Percentiles rank a stretch among this genome's conserved stretches.
Conservation (phyloP, 2,113 vertebrate genomes). For the Eira barbara region DNA sequence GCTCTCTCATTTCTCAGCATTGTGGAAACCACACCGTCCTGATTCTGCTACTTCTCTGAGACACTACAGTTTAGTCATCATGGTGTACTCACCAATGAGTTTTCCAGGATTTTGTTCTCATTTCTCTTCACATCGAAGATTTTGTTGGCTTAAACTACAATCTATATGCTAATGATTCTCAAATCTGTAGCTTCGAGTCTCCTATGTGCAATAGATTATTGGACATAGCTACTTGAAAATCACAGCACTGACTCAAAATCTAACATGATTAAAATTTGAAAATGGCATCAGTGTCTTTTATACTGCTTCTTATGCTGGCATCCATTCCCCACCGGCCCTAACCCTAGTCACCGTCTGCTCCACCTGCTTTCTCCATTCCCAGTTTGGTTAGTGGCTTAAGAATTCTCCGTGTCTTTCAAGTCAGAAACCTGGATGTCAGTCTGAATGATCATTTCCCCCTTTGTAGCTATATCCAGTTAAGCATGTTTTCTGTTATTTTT, state of each 20-base stretch:
- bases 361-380: background rate
- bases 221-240: slow-evolving; percentile 23
- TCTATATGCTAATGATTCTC: slow-evolving; percentile 53
- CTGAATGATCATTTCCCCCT: background rate
- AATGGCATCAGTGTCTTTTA: background rate
- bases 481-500: background rate
- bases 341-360: background rate
- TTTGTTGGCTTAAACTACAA: slow-evolving; percentile 40
- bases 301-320: background rate
- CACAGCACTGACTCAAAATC: slow-evolving; percentile 1
- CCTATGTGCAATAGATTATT: background rate
- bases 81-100: background rate
- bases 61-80: background rate
- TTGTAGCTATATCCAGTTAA: background rate
- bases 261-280: slow-evolving; percentile 38
- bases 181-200: background rate
- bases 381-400: background rate
- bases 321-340: background rate
- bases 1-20: background rate
- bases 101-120: background rate
- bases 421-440: background rate
- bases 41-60: background rate
- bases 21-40: background rate
- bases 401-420: background rate
- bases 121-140: background rate